Percentiles rank a stretch among this genome's conserved stretches.
phyloP scores from a whole-genome alignment of 2,113 vertebrate species.

The Regulus satrapa region DNA sequence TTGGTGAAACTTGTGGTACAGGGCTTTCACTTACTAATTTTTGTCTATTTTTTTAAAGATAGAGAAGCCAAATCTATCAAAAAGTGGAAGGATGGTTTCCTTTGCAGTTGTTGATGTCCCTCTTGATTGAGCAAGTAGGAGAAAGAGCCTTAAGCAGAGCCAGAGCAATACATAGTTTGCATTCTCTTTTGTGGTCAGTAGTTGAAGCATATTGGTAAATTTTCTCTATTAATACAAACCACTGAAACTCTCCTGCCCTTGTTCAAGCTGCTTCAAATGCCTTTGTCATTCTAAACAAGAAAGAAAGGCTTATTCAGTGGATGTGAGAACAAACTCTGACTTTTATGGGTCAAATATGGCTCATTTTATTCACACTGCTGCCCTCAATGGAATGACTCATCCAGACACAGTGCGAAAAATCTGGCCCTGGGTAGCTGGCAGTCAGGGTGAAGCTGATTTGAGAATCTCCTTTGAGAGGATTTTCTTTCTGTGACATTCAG shows the following conservation, averaged over 20 bases:
- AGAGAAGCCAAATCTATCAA: not conserved
- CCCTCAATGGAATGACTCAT: not conserved
- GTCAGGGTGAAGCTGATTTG: not conserved
- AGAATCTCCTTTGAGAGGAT: not conserved
- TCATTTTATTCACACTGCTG: not conserved
- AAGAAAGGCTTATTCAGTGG: not conserved
- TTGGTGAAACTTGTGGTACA: not conserved
- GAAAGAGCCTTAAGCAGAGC: not conserved
- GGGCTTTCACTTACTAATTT: not conserved
- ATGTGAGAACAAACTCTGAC: not conserved
- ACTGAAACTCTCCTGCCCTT: not conserved
- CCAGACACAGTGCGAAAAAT: not conserved
- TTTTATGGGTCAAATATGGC: not conserved
- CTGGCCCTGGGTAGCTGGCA: not conserved
- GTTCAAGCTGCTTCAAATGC: not conserved
- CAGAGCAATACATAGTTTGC: not conserved
- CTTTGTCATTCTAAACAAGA: not conserved
- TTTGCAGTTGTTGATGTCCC: not conserved
- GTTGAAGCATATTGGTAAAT: not conserved
- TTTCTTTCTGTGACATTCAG: not conserved
- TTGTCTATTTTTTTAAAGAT: not conserved
- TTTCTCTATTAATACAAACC: not conserved
- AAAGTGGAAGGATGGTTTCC: not conserved
- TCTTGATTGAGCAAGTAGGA: not conserved
- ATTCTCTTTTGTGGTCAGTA: not conserved